phyloP scores from a whole-genome alignment of 2,888 invertebrate genomes.

The Asteroscopus sphinx region DNA sequence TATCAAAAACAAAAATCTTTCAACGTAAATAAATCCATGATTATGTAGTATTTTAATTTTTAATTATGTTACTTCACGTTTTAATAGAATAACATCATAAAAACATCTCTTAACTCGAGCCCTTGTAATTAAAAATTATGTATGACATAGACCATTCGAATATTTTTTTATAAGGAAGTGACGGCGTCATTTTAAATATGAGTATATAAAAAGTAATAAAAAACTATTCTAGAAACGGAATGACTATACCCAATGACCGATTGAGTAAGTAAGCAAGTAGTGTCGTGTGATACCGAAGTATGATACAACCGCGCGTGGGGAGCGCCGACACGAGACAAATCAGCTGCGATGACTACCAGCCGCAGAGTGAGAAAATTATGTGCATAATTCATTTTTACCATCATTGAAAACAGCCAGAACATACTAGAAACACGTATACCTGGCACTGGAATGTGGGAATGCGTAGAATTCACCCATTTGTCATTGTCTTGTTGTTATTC shows the following conservation, averaged over 20 bases:
- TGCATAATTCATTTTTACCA: conserved; percentile 52
- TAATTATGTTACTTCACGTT: conserved; percentile 5
- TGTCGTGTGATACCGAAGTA: conserved; percentile 70
- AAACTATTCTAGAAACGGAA: conserved; percentile 66
- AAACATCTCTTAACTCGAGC: conserved; percentile 20
- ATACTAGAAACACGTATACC: conserved; percentile 22
- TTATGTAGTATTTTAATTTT: conserved; percentile 7
- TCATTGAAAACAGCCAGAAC: conserved; percentile 21
- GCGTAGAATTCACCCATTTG: conserved; percentile 27
- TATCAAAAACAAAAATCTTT: conserved; percentile 60
- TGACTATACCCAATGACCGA: conserved; percentile 63
- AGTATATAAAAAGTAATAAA: conserved; percentile 8
- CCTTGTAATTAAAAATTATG: conserved; percentile 34
- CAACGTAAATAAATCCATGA: conserved; percentile 35
- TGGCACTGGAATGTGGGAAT: conserved; percentile 20
- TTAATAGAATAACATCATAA: conserved; percentile 39
- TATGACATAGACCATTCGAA: conserved; percentile 7
- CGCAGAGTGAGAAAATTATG: conserved; percentile 37
- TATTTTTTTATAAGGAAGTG: conserved; percentile 19
- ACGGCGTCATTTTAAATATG: conserved; percentile 8
- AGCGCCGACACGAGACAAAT: conserved; percentile 70
- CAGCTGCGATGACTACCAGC: conserved; percentile 64
- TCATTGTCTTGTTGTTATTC: conserved; percentile 26
- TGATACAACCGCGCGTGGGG: conserved; percentile 71
- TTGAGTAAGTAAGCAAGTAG: conserved; percentile 69